Base-by-base conservation (phyloP, 1,140 invertebrate species). In the Neotoxoptera formosana region DNA sequence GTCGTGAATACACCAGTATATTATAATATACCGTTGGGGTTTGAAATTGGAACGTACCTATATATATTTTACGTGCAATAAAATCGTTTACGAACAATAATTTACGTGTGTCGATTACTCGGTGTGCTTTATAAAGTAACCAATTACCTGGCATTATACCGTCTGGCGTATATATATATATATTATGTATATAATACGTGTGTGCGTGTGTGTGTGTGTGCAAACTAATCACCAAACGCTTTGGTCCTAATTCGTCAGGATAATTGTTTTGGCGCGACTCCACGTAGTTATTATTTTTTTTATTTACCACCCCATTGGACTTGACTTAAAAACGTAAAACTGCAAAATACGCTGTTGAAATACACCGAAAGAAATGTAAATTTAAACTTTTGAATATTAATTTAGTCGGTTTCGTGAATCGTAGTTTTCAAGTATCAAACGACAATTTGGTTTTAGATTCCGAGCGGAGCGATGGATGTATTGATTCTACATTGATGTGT, bases 31-130 rank as follows among this genome's bases (percentile, higher is more conserved):
- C 34, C 21, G 0, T 41, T 41, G 23, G 34, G 36, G 34, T 41
- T 41, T 84, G 9, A 2, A 83, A n/a, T n/a, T 84, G 23, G 7
- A 23, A 83, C 34, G 76, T 83, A 36, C 76, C 76, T n/a, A 67
- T 67, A 67, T 67, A 67, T n/a, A n/a, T n/a, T 67, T 67, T 67
- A 36, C 34, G 81, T 41, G 81, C 81, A 84, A 45, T 84, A 84
- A 84, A 84, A 84, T 84, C 8, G 23, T 84, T 36, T 25, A 84
- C 81, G 21, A 84, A 41, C 81, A 36, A 41, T 41, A 67, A 67
- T 67, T 67, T 84, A 84, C 36, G 34, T 84, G 20, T 41, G 81
- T 84, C 81, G 36, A 41, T 84, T 84, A 84, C 34, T 84, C 36
- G 23, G 21, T 23, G 81, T 84, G 34, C 81, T 84, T 84, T 84